These are phyloP conservation scores for Loriculus beryllinus DNA, from an alignment of 2,797 vertebrate genomes.

Conservation along the genomic window DNA sequence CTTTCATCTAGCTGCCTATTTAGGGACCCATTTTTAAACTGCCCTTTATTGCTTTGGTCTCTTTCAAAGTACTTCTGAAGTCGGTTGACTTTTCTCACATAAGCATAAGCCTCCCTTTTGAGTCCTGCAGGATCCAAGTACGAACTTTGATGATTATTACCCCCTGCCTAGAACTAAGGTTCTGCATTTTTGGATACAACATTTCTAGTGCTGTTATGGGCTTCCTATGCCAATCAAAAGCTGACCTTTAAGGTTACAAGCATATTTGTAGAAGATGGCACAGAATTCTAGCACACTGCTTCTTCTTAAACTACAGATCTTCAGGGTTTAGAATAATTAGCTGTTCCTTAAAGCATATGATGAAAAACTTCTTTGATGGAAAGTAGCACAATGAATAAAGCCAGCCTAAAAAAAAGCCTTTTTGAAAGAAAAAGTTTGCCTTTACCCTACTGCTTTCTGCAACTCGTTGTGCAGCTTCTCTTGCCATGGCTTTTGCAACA, in stretches of 20 bases:
- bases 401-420: not conserved
- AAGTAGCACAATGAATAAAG: not conserved
- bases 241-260: not conserved
- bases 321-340: not conserved
- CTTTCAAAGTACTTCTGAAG: not conserved
- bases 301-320: not conserved
- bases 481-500: slow-evolving; percentile 95
- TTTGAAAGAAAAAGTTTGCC: not conserved
- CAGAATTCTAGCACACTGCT: not conserved
- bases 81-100: not conserved
- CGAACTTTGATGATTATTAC: not conserved
- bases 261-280: not conserved
- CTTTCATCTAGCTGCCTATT: not conserved
- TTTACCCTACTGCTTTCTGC: slow-evolving; percentile 88
- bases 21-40: not conserved
- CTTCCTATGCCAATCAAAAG: not conserved
- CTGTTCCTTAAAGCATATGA: not conserved
- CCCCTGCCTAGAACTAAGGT: not conserved
- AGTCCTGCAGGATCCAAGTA: not conserved
- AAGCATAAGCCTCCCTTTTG: not conserved
- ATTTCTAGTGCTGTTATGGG: not conserved
- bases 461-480: slow-evolving; percentile 92
- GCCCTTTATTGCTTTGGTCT: not conserved
- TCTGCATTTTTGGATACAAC: not conserved
- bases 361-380: not conserved